These are phyloP conservation scores for Stenichneumon culpator DNA, from an alignment of 2,888 invertebrate genomes.

Conservation along the genomic window DNA sequence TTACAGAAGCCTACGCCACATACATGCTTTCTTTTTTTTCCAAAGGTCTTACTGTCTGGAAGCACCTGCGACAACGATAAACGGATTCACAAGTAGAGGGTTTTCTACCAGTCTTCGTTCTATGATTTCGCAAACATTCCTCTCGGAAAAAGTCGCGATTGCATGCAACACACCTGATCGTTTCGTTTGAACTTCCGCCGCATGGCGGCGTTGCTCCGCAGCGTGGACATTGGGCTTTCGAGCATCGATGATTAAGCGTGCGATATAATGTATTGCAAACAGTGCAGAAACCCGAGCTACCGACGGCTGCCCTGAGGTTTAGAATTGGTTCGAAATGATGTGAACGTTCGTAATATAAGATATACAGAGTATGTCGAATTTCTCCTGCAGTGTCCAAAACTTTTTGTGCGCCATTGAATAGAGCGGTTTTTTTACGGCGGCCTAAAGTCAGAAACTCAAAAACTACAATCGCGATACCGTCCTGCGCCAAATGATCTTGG, in stretches of 20 bases:
- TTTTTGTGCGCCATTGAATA: background rate
- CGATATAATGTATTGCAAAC: background rate
- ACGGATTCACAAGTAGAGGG: conserved; percentile 19
- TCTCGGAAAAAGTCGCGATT: conserved; percentile 29
- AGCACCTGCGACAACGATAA: conserved; percentile 24
- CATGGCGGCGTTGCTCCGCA: conserved; percentile 13
- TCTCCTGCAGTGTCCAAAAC: background rate
- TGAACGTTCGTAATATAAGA: conserved; percentile 33
- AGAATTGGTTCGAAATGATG: conserved; percentile 34
- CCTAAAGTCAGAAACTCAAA: background rate
- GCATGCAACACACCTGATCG: conserved; percentile 9
- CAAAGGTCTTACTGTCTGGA: conserved; percentile 9
- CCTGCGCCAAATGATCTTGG: background rate
- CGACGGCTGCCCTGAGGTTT: conserved; percentile 7
- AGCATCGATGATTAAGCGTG: background rate
- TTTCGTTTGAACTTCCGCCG: background rate
- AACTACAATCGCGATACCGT: background rate
- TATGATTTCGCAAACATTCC: conserved; percentile 7
- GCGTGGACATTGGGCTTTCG: background rate
- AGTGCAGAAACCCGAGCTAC: conserved; percentile 6
- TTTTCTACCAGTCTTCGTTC: background rate
- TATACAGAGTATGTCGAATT: conserved; percentile 10
- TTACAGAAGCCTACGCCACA: conserved; percentile 12
- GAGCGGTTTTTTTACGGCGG: too few relatives aligned
- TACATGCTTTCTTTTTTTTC: conserved; percentile 9